Percentiles rank a stretch among this genome's conserved stretches.
Evolutionary conservation across 2,888 invertebrate species (phyloP).

Genomic region (Ariolimax columbianus): DNA sequence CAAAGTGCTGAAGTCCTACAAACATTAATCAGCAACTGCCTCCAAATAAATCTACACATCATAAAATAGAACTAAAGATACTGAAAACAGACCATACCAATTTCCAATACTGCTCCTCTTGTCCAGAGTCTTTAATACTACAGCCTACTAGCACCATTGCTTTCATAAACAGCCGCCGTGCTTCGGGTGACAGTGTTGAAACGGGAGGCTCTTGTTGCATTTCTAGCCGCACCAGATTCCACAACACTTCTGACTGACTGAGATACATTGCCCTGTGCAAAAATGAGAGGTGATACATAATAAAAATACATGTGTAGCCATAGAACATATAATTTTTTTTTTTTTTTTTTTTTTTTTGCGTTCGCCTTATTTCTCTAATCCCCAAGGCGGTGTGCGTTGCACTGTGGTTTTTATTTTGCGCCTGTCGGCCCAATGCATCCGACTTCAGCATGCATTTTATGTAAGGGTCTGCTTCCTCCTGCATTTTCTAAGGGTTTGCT

Average conservation of each 20-base stretch:
- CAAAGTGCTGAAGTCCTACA: too few relatives aligned
- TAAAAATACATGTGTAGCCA: too few relatives aligned
- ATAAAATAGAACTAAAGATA: neutral
- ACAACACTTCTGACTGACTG: constrained; percentile 82
- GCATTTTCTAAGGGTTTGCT: too few relatives aligned
- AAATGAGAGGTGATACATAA: neutral
- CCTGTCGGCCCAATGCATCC: too few relatives aligned
- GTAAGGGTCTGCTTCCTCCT: too few relatives aligned
- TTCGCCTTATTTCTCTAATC: too few relatives aligned
- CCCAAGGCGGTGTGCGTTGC: too few relatives aligned
- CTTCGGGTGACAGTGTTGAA: constrained; percentile 81
- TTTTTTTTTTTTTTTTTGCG: too few relatives aligned
- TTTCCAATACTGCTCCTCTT: constrained; percentile 74
- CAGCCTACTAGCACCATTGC: constrained; percentile 86
- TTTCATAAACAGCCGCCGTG: constrained; percentile 85
- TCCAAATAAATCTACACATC: neutral
- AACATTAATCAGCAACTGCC: too few relatives aligned
- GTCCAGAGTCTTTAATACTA: constrained; percentile 74
- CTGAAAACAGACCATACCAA: constrained; percentile 65
- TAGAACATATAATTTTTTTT: too few relatives aligned
- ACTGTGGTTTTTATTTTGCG: too few relatives aligned
- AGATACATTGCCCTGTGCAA: constrained; percentile 79
- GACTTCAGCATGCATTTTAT: too few relatives aligned
- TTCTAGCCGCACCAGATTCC: constrained; percentile 80
- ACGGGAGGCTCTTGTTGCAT: constrained; percentile 80